These are phyloP conservation scores for Poeciliopsis turrubarensis DNA, from an alignment of 2,113 vertebrate genomes.

Conservation along the genomic window DNA sequence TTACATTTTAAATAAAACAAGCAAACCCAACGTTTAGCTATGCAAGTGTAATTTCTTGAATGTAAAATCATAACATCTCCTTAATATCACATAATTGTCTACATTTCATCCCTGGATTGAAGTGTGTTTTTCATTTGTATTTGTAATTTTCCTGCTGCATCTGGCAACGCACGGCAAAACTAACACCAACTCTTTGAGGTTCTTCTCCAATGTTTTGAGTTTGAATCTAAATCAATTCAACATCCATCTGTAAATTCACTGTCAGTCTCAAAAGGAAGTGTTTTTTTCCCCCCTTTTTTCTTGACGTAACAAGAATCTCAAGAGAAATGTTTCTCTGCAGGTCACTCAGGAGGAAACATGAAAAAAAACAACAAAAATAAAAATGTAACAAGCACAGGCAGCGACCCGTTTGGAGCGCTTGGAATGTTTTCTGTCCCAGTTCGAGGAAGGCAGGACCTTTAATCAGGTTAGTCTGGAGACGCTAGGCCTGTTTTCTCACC, in stretches of 20 bases:
- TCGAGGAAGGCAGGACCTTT: too few relatives aligned
- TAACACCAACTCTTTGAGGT: constrained; percentile 6
- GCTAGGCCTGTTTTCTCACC: not conserved
- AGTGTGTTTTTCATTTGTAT: constrained; percentile 17
- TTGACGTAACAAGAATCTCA: not conserved
- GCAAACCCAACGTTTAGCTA: not conserved
- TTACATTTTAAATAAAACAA: not conserved
- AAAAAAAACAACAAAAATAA: not conserved
- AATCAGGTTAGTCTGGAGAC: not conserved
- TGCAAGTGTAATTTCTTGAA: not conserved
- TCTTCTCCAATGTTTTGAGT: constrained; percentile 28
- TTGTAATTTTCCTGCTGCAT: constrained; percentile 13
- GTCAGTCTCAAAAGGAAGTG: not conserved
- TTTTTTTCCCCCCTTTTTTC: not conserved
- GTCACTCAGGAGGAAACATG: not conserved
- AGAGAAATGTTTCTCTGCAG: not conserved
- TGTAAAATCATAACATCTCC: not conserved
- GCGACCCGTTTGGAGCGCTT: not conserved
- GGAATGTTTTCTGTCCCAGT: not conserved
- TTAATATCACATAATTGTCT: not conserved
- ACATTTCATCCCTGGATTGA: not conserved
- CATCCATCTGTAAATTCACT: not conserved
- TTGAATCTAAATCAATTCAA: not conserved
- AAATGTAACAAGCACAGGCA: not conserved
- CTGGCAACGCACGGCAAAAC: not conserved